Evolutionary conservation across 2,113 vertebrate species (phyloP), one percentile per base, ranked within the genome.

Genomic region (Rostratula benghalensis): DNA sequence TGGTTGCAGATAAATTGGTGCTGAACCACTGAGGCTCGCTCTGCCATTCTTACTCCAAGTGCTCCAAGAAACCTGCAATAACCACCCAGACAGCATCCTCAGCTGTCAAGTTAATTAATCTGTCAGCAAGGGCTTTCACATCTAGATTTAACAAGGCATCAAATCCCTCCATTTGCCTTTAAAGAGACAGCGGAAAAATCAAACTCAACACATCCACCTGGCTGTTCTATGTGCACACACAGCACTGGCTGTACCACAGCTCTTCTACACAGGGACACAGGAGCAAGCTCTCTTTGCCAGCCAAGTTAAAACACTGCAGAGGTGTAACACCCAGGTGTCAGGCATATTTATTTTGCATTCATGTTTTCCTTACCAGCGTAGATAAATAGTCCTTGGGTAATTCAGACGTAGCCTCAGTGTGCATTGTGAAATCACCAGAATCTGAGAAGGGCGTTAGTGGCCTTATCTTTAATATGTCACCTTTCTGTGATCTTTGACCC

Each of bases 391-490:
- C 99, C 97, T 98, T 99, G 41, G 98, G 97, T 53, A 98, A 73
- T 43, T 98, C 98, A 9, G 45, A 75, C 1, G 74, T 33, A 41
- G 91, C 77, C 2, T 98, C 97, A 4, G 90, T 1, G 1, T 96
- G 97, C 94, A 88, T 84, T n/a, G 98, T 93, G 90, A 98, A 98
- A 93, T 99, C 99, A n/a, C 99, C 99, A 10, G 99, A 99, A 96
- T 99, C 99, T 0, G 99, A 99, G 90, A 99, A 99, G 57, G 99
- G 99, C 0, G 99, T 99, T 63, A 99, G 98, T 3, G 99, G 99
- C 85, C 99, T 98, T 77, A 98, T 96, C 96, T 97, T 98, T 85
- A 98, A 93, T 25, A 92, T 76, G 65, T 98, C 98, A 81, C 97
- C 96, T 80, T 98, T 98, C 92, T 98, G 98, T 0, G 96, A 96